Evolutionary conservation across 2,888 invertebrate genomes (phyloP).

Genomic region (Toxonevra muliebris): DNA sequence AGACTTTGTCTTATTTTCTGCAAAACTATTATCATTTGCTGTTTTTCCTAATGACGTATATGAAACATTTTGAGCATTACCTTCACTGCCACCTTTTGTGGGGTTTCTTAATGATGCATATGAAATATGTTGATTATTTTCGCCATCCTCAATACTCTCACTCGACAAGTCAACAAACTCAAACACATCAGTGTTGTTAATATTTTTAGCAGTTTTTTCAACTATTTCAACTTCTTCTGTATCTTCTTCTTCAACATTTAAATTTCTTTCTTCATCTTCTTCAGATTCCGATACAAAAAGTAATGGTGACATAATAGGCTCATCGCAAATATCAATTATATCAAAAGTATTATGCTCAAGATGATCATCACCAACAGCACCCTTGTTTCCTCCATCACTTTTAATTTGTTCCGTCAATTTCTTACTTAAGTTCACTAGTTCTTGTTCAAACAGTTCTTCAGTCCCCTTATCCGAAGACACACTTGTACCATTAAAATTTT

Average conservation of each 20-base stretch:
- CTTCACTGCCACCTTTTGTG: too few species aligned
- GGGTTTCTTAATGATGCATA: too few species aligned
- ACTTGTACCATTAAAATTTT: slow-evolving; percentile 38
- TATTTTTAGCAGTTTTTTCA: not conserved
- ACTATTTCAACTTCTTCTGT: not conserved
- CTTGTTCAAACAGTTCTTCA: slow-evolving; percentile 54
- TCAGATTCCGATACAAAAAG: slow-evolving; percentile 56
- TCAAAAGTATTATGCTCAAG: slow-evolving; percentile 11
- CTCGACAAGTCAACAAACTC: slow-evolving; percentile 23
- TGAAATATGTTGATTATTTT: too few species aligned
- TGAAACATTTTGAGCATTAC: too few species aligned
- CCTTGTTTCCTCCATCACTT: slow-evolving; percentile 10
- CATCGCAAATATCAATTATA: slow-evolving; percentile 51
- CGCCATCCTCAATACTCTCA: slow-evolving; percentile 10
- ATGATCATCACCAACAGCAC: slow-evolving; percentile 35
- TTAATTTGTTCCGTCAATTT: slow-evolving; percentile 26
- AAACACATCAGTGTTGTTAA: slow-evolving; percentile 8
- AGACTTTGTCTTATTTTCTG: too few species aligned
- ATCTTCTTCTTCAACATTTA: not conserved
- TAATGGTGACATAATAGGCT: slow-evolving; percentile 60
- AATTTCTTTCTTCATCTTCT: slow-evolving; percentile 6
- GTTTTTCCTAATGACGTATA: too few species aligned
- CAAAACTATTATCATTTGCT: too few species aligned
- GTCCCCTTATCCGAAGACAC: slow-evolving; percentile 49
- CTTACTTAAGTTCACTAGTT: slow-evolving; percentile 20